A percentile compares a stretch with the other conserved stretches of the same genome.
These are phyloP conservation scores for Corvus cornix DNA, from an alignment of 2,113 vertebrate genomes.

Conservation along the genomic window DNA sequence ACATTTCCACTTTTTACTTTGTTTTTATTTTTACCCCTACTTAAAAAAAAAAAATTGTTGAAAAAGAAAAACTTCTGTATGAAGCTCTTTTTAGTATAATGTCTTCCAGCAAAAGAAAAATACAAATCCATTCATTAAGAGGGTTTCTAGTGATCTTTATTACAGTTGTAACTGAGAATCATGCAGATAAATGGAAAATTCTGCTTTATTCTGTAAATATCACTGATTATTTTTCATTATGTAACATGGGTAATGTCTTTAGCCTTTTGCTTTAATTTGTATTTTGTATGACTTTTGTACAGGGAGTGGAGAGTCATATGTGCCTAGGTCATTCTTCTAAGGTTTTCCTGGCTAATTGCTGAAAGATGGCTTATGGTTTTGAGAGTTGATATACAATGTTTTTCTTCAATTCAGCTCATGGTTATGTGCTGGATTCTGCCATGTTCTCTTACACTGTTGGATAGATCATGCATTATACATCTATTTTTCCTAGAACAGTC, in stretches of 20 bases:
- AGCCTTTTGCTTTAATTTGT: neutral
- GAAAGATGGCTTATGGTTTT: neutral
- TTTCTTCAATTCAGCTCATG: neutral
- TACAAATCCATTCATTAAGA: neutral
- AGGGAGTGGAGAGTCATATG: neutral
- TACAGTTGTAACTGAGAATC: neutral
- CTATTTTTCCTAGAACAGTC: neutral
- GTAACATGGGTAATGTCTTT: neutral
- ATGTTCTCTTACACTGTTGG: neutral
- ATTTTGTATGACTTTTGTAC: neutral
- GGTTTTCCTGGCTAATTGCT: neutral
- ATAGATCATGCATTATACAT: neutral
- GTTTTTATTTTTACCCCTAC: neutral
- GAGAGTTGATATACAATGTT: neutral
- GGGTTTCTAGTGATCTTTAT: neutral
- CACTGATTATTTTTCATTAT: neutral
- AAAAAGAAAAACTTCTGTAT: neutral
- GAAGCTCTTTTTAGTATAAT: neutral
- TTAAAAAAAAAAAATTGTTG: neutral
- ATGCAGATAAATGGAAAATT: neutral
- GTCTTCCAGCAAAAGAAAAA: neutral
- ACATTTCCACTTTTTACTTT: neutral
- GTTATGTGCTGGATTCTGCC: neutral
- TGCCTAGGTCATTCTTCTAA: neutral
- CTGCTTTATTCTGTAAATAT: neutral